These are phyloP conservation scores for Philopedon plagiatum DNA, from an alignment of 2,888 invertebrate genomes.

Conservation along the genomic window DNA sequence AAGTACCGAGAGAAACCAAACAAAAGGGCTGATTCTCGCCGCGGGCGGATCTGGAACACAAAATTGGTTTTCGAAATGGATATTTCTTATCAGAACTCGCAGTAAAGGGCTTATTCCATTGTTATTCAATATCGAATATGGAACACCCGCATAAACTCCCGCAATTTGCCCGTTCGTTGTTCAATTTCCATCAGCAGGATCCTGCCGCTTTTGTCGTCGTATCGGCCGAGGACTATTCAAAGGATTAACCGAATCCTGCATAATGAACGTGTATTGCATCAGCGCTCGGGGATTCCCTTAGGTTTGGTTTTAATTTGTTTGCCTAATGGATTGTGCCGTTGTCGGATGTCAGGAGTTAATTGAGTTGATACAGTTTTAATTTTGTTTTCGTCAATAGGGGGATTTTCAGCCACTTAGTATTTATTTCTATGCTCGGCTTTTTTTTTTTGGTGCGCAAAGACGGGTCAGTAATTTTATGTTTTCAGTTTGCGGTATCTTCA, in stretches of 20 bases:
- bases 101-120: constrained; percentile 57
- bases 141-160: constrained; percentile 59
- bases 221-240: constrained; percentile 54
- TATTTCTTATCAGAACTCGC: constrained; percentile 56
- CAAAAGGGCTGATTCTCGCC: constrained; percentile 31
- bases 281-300: constrained; percentile 26
- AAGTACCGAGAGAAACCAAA: constrained; percentile 22
- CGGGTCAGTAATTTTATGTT: too few species aligned
- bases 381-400: constrained; percentile 43
- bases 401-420: constrained; percentile 31
- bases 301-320: constrained; percentile 48
- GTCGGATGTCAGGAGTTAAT: constrained; percentile 49
- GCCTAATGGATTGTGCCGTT: constrained; percentile 45
- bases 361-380: constrained; percentile 50
- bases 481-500: too few species aligned
- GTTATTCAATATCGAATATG: constrained; percentile 59
- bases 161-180: constrained; percentile 55
- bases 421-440: too few species aligned
- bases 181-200: constrained; percentile 41
- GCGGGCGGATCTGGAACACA: constrained; percentile 21
- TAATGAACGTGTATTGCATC: constrained; percentile 36
- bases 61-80: constrained; percentile 55
- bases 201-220: constrained; percentile 52
- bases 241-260: constrained; percentile 58
- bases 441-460: constrained; percentile 19